These are phyloP conservation scores for Toxotes lorentzi DNA, from an alignment of 2,797 vertebrate genomes.

Conservation along the genomic window DNA sequence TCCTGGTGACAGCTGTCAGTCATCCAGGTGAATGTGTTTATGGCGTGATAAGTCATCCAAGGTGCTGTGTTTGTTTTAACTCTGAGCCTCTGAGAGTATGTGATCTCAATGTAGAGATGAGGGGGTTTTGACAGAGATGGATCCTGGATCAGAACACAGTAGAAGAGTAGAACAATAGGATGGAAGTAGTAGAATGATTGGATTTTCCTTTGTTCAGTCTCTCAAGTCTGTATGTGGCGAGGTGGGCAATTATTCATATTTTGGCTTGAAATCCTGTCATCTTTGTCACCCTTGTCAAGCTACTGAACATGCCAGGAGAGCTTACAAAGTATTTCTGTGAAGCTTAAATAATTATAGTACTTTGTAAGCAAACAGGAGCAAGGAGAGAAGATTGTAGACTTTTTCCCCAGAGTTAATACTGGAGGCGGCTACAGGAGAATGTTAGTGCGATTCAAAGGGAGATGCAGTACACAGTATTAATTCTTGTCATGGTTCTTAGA, in stretches of 20 bases:
- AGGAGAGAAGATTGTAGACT: conserved; percentile 9
- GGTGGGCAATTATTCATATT: conserved; percentile 17
- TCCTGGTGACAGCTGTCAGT: conserved; percentile 57
- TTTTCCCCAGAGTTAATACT: conserved; percentile 19
- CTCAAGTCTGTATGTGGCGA: conserved; percentile 6
- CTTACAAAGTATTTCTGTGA: conserved; percentile 12
- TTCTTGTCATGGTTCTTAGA: conserved; percentile 11
- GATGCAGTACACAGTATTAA: conserved; percentile 16
- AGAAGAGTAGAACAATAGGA: background rate
- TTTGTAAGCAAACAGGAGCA: conserved; percentile 11
- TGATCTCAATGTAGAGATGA: conserved; percentile 13
- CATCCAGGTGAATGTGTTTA: conserved; percentile 37
- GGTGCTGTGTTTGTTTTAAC: conserved; percentile 40
- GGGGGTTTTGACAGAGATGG: background rate
- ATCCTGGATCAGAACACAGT: conserved; percentile 7
- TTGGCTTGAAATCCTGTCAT: conserved; percentile 16
- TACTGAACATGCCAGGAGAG: background rate
- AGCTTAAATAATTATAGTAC: conserved; percentile 24
- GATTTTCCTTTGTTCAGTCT: conserved; percentile 27
- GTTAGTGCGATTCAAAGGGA: conserved; percentile 26
- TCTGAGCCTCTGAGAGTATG: background rate
- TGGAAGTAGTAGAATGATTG: background rate
- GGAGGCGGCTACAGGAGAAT: background rate
- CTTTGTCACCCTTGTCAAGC: conserved; percentile 17
- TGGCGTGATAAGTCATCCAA: conserved; percentile 20